Percentiles rank a stretch among this genome's conserved stretches.
Conservation (phyloP, 2,888 invertebrate species). For the Petrolisthes manimaculis region DNA sequence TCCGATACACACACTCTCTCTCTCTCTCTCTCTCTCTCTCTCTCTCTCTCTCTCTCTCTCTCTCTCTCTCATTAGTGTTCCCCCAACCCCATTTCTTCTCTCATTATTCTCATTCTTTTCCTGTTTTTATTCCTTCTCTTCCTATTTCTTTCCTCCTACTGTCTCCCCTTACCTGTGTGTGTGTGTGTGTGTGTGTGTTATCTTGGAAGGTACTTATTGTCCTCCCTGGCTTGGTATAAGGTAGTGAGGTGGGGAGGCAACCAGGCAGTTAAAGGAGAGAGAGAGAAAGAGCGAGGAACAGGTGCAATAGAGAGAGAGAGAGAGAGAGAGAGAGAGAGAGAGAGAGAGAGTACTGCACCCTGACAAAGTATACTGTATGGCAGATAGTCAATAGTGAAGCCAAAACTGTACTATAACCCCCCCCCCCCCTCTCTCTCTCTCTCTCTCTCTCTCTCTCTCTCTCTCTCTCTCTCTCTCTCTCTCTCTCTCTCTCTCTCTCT, state of each 20-base stretch:
- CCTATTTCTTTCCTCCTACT: too few relatives aligned
- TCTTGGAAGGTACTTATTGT: not conserved
- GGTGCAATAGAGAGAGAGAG: too few relatives aligned
- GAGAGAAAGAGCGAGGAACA: too few relatives aligned
- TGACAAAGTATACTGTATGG: too few relatives aligned
- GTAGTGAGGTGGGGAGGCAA: not conserved
- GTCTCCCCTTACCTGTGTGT: not conserved
- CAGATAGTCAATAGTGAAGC: too few relatives aligned
- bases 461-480: slow-evolving; percentile 8
- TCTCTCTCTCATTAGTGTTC: not conserved
- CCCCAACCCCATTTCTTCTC: not conserved
- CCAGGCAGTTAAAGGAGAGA: too few relatives aligned
- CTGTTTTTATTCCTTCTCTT: too few relatives aligned
- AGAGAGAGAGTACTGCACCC: not conserved
- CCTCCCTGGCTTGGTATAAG: not conserved
- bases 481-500: not conserved
- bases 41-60: not conserved
- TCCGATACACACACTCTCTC: not conserved
- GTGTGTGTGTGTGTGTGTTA: not conserved
- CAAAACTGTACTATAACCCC: not conserved
- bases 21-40: not conserved
- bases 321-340: not conserved
- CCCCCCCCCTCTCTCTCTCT: slow-evolving; percentile 5
- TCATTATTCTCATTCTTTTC: not conserved
- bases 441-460: slow-evolving; percentile 9